Evolutionary conservation across 2,797 vertebrate species (phyloP).

Genomic region (Schizopygopsis pylzovi): DNA sequence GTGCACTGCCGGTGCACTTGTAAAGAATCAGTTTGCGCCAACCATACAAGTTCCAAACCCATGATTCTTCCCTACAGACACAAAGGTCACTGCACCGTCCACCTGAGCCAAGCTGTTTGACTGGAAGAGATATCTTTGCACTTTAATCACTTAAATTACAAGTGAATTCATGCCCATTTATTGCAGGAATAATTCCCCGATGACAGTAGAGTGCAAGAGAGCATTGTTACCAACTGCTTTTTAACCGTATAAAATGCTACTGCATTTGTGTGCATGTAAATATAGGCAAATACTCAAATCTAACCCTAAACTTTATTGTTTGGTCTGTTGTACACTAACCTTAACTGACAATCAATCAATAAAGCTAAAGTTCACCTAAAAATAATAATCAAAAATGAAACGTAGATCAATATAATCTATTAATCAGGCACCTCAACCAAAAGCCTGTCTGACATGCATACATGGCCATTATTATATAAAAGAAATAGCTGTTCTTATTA

Average conservation of each 20-base stretch:
- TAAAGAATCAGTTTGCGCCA: not conserved
- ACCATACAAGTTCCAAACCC: not conserved
- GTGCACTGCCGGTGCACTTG: not conserved
- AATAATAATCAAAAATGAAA: not conserved
- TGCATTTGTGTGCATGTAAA: not conserved
- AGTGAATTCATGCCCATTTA: not conserved
- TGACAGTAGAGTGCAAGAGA: not conserved
- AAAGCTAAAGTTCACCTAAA: not conserved
- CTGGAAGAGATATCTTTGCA: not conserved
- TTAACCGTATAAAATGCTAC: not conserved
- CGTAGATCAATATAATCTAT: not conserved
- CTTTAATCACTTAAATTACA: not conserved
- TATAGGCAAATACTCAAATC: not conserved
- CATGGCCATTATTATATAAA: not conserved
- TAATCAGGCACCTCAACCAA: not conserved
- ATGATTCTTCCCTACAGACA: not conserved
- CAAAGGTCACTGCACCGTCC: not conserved
- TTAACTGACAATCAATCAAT: not conserved
- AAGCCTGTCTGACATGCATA: not conserved
- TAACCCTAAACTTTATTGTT: too few relatives aligned
- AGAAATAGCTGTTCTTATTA: not conserved
- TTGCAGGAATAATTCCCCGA: not conserved
- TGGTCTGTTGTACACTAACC: not conserved
- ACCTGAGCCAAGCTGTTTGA: not conserved
- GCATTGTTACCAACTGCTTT: not conserved